Conservation (phyloP, 2,797 vertebrate genomes). For the Chromis chromis region DNA sequence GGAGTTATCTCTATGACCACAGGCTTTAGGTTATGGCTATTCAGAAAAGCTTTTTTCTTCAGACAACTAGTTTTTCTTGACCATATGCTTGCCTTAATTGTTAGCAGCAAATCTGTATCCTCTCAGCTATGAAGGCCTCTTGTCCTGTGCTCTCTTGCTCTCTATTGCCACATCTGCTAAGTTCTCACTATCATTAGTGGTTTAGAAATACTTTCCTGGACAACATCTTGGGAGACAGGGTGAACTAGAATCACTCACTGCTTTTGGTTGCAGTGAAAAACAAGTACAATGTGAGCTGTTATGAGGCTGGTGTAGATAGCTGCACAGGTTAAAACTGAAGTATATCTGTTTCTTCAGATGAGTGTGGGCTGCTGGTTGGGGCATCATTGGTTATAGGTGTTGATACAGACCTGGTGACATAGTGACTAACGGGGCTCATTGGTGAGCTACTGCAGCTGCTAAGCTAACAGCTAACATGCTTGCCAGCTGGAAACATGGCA, state of each 20-base stretch:
- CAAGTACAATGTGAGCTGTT: background rate
- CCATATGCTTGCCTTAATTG: no score
- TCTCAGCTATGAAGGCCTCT: no score
- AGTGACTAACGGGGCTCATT: background rate
- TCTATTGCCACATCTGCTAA: background rate
- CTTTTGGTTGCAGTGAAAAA: background rate
- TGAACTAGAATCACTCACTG: background rate
- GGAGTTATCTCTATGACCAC: background rate
- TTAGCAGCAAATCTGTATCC: no score
- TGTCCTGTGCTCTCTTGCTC: background rate
- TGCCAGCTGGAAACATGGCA: background rate
- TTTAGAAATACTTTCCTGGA: background rate
- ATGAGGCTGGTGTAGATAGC: background rate
- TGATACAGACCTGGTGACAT: background rate
- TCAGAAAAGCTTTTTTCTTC: background rate
- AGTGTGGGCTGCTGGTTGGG: no score
- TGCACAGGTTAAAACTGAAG: constrained; percentile 2
- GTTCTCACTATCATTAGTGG: background rate
- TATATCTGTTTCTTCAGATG: background rate
- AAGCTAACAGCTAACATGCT: background rate
- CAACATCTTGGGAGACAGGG: background rate
- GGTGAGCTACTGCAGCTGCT: background rate
- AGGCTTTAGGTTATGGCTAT: background rate
- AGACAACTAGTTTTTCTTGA: no score
- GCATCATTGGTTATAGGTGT: background rate